Evolutionary conservation across 2,797 vertebrate genomes (phyloP), one percentile per base, ranked within the genome.

Genomic region (Dendrocincla tyrannina): DNA sequence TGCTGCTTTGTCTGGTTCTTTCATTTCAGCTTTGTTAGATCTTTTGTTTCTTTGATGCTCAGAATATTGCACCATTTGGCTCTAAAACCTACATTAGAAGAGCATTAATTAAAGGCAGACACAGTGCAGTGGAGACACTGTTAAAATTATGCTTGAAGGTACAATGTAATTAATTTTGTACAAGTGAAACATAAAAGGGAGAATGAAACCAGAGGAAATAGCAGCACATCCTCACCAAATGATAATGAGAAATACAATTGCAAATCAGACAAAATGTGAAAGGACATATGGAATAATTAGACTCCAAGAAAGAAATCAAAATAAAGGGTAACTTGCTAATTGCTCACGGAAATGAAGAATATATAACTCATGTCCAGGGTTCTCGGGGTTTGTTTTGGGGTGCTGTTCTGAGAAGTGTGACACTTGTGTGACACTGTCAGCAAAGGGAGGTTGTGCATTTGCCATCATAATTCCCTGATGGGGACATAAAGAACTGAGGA

Each of bases 151-250:
- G 97, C 97, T 98, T 97, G 97, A 97, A 98, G 98, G 98, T 97
- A 97, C 96, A 97, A 95, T 97, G 97, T 98, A 98, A 98, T 98
- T 98, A 98, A 98, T 98, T 98, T 98, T 97, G 95, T 97, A 98
- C 97, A 98, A 97, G 96, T 8, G 88, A 97, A 97, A 97, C 97
- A 97, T 97, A 95, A 98, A 97, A 98, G 97, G 79, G 91, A 95
- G 93, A 97, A 94, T 82, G 96, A 97, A 97, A 96, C 79, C 25
- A 53, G 97, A 97, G 96, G 97, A 98, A 97, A 93, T 73, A 68
- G 96, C 88, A 85, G 89, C 91, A 89, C 66, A 95, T 89, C 85
- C 77, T 95, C 93, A 86, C 97, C 93, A 97, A 97, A 97, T 89
- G 95, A 95, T 97, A 95, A 97, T 95, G 96, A 98, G 96, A 96